Percentiles rank a stretch among this genome's conserved stretches.
Evolutionary conservation across 2,888 invertebrate genomes (phyloP).

Genomic region (Sinhomidia bicolor): DNA sequence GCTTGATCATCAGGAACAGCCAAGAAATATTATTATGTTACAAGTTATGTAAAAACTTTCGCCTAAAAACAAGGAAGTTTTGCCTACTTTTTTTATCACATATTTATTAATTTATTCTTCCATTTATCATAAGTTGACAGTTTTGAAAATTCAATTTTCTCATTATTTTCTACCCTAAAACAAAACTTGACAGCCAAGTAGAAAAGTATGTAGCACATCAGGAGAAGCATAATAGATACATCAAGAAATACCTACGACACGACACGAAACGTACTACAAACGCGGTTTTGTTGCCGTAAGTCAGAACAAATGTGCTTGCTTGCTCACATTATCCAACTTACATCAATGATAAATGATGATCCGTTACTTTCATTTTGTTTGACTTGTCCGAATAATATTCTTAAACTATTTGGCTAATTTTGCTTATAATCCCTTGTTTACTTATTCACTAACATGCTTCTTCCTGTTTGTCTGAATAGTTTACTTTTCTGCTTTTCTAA

Average conservation of each 20-base stretch:
- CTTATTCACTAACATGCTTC: neutral
- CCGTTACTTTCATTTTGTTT: neutral
- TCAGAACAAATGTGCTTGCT: neutral
- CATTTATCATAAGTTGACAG: constrained; percentile 44
- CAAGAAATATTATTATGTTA: neutral
- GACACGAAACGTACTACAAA: too few species aligned
- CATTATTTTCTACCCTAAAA: neutral
- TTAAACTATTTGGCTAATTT: neutral
- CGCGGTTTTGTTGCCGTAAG: too few species aligned
- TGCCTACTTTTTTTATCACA: neutral
- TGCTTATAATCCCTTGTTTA: neutral
- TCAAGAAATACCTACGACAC: too few species aligned
- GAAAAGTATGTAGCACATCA: too few species aligned
- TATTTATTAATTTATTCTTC: constrained; percentile 20
- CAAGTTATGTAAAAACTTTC: neutral
- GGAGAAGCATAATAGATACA: too few species aligned
- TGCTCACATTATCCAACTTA: neutral
- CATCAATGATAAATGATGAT: neutral
- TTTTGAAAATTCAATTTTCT: constrained; percentile 34
- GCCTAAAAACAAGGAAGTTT: constrained; percentile 38
- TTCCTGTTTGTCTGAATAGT: neutral
- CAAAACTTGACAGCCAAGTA: too few species aligned
- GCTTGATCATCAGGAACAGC: neutral
- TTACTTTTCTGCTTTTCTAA: neutral
- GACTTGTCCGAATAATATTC: neutral